A percentile compares a stretch with the other conserved stretches of the same genome.
Evolutionary conservation across 2,797 vertebrate species (phyloP).

Genomic region (Coregonus sp.): DNA sequence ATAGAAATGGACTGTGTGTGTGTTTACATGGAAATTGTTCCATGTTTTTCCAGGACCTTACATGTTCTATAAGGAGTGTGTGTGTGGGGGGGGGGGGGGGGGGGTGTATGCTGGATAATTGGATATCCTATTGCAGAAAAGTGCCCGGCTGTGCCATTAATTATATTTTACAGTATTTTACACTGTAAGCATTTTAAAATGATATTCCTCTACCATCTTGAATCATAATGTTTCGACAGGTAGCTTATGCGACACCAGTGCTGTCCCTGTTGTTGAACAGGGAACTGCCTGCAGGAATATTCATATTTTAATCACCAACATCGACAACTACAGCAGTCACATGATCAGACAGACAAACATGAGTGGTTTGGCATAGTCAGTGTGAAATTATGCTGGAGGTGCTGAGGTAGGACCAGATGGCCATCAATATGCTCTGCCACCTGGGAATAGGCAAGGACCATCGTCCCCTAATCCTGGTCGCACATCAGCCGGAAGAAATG

Average conservation of each 20-base stretch:
- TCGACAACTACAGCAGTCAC: no score
- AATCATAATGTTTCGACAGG: constrained; percentile 51
- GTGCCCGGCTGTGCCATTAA: constrained; percentile 18
- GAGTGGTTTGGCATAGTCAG: constrained; percentile 9
- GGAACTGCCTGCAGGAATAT: constrained; percentile 35
- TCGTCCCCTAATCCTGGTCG: constrained; percentile 50
- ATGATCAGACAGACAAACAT: no score
- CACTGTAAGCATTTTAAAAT: constrained; percentile 40
- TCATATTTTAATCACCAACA: constrained; percentile 42
- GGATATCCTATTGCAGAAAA: constrained; percentile 24
- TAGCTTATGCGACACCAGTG: background rate
- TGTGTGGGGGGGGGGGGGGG: no score
- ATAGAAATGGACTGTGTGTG: constrained; percentile 2
- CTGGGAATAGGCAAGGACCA: constrained; percentile 54
- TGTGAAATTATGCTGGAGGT: constrained; percentile 26
- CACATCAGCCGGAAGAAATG: constrained; percentile 49
- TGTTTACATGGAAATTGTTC: constrained; percentile 20
- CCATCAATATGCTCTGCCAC: constrained; percentile 59
- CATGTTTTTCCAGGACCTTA: constrained; percentile 21
- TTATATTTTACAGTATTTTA: constrained; percentile 28
- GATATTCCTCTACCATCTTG: constrained; percentile 44
- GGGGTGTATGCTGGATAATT: no score
- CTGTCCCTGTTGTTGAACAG: constrained; percentile 56
- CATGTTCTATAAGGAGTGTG: constrained; percentile 30
- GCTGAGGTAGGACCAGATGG: constrained; percentile 65